Evolutionary conservation across 2,797 vertebrate species (phyloP), one percentile per base, ranked within the genome.

Genomic region (Alosa sapidissima): DNA sequence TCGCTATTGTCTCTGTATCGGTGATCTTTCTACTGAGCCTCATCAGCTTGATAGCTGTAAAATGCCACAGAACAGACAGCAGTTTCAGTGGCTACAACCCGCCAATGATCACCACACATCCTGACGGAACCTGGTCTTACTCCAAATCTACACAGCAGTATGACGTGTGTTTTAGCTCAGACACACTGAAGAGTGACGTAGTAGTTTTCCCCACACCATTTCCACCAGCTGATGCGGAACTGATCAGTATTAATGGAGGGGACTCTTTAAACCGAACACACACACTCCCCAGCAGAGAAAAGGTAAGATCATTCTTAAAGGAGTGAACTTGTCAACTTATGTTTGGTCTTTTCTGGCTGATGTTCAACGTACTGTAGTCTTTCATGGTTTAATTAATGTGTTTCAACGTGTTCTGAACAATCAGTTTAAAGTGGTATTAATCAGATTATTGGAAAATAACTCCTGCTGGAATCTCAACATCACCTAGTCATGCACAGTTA

Each of bases 131-230:
- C 78, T 85, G 82, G 82, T 84, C 81, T 81, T 81, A 82, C 55
- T 83, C 84, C 72, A 49, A 81, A 78, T 81, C 81, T 83, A 87
- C 87, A 52, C 86, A 89, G 83, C 87, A 87, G 81, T 87, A 89
- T 58, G 83, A 87, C 83, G 85, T 87, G 58, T 88, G 88, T 81
- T 85, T 90, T 83, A 87, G 86, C 68, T 81, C 82, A 6, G 82
- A 86, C 49, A 83, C 78, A 0, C 24, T 60, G 54, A 72, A 84
- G 62, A 65, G 48, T 82, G 83, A 81, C 82, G n/a, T 65, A n/a
- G 60, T 41, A 51, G 47, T 82, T 75, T 68, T 82, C 19, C 62
- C 62, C 4, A 16, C 48, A n/a, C 75, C 84, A 19, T 81, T 60
- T 28, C 41, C 78, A 0, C 58, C 33, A 24, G 28, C 48, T 1